Evolutionary conservation across 2,888 invertebrate species (phyloP).

Genomic region (Xestobium rufovillosum): DNA sequence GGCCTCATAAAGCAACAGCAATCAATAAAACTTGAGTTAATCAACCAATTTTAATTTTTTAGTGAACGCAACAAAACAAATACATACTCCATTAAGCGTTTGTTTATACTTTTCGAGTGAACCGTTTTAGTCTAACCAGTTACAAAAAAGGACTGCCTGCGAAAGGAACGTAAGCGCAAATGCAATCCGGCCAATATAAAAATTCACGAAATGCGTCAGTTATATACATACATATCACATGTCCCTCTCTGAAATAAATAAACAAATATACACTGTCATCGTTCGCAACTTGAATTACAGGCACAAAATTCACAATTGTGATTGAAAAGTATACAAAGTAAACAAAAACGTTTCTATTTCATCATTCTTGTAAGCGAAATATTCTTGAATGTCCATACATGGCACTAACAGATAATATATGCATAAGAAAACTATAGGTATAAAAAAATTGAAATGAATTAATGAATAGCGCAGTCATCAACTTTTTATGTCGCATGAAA

Average conservation of each 20-base stretch:
- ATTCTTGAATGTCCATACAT: too few species aligned
- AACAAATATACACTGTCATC: slow-evolving; percentile 25
- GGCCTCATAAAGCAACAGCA: slow-evolving; percentile 13
- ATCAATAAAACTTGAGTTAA: slow-evolving; percentile 11
- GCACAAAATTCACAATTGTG: slow-evolving; percentile 23
- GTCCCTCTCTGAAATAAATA: slow-evolving; percentile 34
- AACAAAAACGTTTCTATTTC: too few species aligned
- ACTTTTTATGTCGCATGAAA: too few species aligned
- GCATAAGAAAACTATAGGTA: too few species aligned
- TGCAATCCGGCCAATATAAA: slow-evolving; percentile 39
- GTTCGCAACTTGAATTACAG: slow-evolving; percentile 13
- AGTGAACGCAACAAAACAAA: too few species aligned
- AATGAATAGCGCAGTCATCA: too few species aligned
- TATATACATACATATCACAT: slow-evolving; percentile 43
- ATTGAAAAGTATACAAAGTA: not conserved
- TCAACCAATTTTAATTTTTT: slow-evolving; percentile 4
- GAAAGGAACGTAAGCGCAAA: slow-evolving; percentile 33
- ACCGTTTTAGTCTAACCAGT: too few species aligned
- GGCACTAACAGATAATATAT: too few species aligned
- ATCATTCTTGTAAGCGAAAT: too few species aligned
- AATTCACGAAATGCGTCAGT: slow-evolving; percentile 38
- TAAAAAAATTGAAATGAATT: too few species aligned
- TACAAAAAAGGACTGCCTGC: slow-evolving; percentile 24
- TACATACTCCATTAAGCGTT: too few species aligned
- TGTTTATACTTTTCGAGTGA: too few species aligned